Evolutionary conservation across 2,797 vertebrate genomes (phyloP).

Genomic region (Acanthiza pusilla): DNA sequence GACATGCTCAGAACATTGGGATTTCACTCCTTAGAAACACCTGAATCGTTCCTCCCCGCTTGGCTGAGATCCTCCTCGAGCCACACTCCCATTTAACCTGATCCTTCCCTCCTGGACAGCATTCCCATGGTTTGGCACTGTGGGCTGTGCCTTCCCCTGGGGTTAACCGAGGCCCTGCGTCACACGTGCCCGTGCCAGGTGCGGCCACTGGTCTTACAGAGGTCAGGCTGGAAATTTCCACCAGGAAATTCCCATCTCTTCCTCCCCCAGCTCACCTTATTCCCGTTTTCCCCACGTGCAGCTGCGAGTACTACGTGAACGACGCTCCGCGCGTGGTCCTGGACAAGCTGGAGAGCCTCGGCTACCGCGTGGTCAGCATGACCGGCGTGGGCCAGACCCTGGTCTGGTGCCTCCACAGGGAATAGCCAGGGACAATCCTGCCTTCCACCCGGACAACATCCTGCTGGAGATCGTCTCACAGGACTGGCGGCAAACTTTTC

Average conservation of each 20-base stretch:
- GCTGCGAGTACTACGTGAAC: conserved; percentile 90
- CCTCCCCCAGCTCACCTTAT: neutral
- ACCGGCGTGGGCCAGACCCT: conserved; percentile 94
- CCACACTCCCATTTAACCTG: accelerated
- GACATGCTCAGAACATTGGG: accelerated
- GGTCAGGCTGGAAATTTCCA: neutral
- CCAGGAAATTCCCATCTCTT: neutral
- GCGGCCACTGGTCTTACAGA: accelerated
- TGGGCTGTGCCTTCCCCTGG: neutral
- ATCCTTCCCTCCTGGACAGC: neutral
- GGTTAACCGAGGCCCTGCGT: neutral
- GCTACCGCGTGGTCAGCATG: conserved; percentile 90
- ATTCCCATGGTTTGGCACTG: neutral
- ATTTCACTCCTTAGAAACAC: neutral
- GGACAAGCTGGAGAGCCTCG: conserved; percentile 90
- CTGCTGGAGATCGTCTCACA: neutral
- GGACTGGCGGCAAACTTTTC: neutral
- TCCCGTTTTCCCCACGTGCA: conserved; percentile 51
- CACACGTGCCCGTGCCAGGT: accelerated
- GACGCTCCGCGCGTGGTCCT: conserved; percentile 88
- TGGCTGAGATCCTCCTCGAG: neutral
- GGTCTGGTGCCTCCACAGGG: conserved; percentile 96
- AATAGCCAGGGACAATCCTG: conserved; percentile 31
- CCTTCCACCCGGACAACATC: accelerated
- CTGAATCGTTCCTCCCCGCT: neutral